These are phyloP conservation scores for Gymnothorax javanicus DNA, from an alignment of 2,797 vertebrate genomes.

Conservation along the genomic window DNA sequence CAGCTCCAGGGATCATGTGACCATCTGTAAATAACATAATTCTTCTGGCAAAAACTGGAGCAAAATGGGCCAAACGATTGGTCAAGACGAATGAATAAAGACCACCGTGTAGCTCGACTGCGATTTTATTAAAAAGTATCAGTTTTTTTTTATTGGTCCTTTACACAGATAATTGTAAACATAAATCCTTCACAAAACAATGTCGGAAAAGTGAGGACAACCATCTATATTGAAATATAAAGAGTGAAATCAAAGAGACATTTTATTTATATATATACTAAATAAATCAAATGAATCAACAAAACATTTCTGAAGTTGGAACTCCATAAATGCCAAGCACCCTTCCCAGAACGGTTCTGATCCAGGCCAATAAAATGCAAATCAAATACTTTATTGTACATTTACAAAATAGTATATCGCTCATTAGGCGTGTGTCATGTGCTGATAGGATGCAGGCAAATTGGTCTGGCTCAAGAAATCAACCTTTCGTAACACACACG, in stretches of 20 bases:
- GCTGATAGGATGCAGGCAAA: constrained; percentile 42
- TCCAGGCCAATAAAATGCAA: constrained; percentile 64
- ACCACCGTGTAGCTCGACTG: background rate
- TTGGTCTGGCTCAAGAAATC: constrained; percentile 52
- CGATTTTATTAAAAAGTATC: constrained; percentile 36
- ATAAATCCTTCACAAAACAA: constrained; percentile 40
- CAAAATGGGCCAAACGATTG: too few relatives aligned
- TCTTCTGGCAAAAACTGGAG: too few relatives aligned
- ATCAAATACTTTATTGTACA: constrained; percentile 59
- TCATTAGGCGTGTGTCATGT: constrained; percentile 49
- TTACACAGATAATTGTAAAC: constrained; percentile 40
- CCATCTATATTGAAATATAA: constrained; percentile 41
- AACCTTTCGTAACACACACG: constrained; percentile 65
- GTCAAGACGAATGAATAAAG: too few relatives aligned
- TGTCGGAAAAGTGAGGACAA: constrained; percentile 32
- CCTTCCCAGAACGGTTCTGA: constrained; percentile 65
- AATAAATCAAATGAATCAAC: constrained; percentile 60
- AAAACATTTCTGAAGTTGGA: constrained; percentile 69
- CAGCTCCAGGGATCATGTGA: background rate
- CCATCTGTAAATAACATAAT: too few relatives aligned
- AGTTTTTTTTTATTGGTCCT: constrained; percentile 31
- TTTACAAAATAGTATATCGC: background rate
- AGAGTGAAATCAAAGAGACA: constrained; percentile 60
- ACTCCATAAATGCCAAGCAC: constrained; percentile 65
- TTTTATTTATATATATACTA: constrained; percentile 75